Conservation (phyloP, 2,797 vertebrate species). For the Tolypeutes matacus region DNA sequence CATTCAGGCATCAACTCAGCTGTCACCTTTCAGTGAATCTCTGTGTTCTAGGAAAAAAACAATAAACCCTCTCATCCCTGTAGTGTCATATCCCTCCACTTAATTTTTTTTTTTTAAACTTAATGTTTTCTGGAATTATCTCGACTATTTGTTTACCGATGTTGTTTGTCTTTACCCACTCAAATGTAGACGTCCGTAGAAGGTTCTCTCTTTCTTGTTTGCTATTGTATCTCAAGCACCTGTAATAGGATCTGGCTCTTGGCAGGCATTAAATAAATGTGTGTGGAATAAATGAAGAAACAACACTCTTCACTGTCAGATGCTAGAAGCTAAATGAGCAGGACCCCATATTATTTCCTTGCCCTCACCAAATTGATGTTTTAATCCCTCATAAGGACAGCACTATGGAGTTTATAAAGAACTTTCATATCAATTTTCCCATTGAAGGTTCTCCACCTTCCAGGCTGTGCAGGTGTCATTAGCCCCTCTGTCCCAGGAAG, state of each 20-base stretch:
- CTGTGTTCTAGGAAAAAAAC: background rate
- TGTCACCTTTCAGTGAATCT: background rate
- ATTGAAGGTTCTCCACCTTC: background rate
- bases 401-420: background rate
- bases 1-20: background rate
- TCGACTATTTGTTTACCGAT: no score
- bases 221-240: no score
- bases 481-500: background rate
- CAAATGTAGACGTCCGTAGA: no score
- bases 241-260: no score
- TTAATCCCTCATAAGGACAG: background rate
- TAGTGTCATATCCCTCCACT: fast-evolving
- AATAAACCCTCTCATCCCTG: background rate
- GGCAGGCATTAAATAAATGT: no score
- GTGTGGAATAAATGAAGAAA: no score
- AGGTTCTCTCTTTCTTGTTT: no score
- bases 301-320: no score
- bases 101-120: background rate
- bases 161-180: no score
- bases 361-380: background rate
- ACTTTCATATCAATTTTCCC: background rate
- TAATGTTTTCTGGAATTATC: no score
- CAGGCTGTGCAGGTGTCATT: background rate
- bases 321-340: no score
- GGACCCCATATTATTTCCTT: background rate